Conservation (phyloP, 1,140 invertebrate species). For the Polypedilum vanderplanki region DNA sequence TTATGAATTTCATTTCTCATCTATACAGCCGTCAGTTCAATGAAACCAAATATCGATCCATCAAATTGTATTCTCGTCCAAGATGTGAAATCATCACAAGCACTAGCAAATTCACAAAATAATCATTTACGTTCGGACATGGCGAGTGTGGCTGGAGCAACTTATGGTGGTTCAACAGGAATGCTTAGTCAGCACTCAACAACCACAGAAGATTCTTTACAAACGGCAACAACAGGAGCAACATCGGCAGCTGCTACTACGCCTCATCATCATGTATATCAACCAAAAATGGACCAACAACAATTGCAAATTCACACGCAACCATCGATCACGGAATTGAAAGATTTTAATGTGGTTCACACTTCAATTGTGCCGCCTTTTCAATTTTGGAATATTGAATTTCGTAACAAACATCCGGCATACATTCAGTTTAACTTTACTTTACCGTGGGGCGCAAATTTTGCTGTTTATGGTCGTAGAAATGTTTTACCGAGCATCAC, state of each 20-base stretch:
- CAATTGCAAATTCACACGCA: slow-evolving; percentile 53
- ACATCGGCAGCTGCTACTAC: background rate
- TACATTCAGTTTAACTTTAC: slow-evolving; percentile 87
- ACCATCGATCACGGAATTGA: slow-evolving; percentile 72
- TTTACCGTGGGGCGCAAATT: slow-evolving; percentile 81
- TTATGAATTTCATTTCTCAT: no score
- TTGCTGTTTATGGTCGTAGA: slow-evolving; percentile 86
- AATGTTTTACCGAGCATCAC: slow-evolving; percentile 90
- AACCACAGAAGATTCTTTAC: slow-evolving; percentile 54
- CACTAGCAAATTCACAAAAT: slow-evolving; percentile 24
- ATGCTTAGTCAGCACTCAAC: slow-evolving; percentile 32
- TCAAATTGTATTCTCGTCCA: slow-evolving; percentile 81
- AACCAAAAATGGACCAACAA: slow-evolving; percentile 47
- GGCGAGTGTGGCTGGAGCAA: slow-evolving; percentile 48
- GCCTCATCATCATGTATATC: slow-evolving; percentile 52
- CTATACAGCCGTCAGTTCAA: slow-evolving; percentile 73
- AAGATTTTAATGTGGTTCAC: slow-evolving; percentile 73
- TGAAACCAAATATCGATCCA: slow-evolving; percentile 74
- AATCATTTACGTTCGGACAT: slow-evolving; percentile 16
- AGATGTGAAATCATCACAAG: slow-evolving; percentile 64
- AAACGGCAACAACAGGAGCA: slow-evolving; percentile 44
- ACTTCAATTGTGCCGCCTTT: slow-evolving; percentile 74
- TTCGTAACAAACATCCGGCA: slow-evolving; percentile 78
- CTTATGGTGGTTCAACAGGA: slow-evolving; percentile 34
- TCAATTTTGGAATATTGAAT: slow-evolving; percentile 87